Evolutionary conservation across 2,113 vertebrate species (phyloP), one percentile per base, ranked within the genome.

Genomic region (Psettodes erumei): DNA sequence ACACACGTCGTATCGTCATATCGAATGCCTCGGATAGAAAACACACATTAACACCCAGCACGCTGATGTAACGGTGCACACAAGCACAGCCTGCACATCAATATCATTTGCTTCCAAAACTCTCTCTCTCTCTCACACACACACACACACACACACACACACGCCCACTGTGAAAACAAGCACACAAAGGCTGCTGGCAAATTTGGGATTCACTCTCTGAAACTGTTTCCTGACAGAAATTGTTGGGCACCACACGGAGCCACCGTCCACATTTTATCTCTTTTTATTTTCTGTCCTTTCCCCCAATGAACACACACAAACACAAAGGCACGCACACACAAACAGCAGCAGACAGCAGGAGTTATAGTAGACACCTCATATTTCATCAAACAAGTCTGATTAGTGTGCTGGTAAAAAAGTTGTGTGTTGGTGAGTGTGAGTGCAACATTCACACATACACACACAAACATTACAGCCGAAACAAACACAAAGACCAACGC

Each of bases 311-410:
- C 59, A 81, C 48, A 71, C 50, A 60, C 53, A 56, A 71, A 61
- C 50, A 62, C 72, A 71, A 50, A 55, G 54, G 63, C 42, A 61
- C 68, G 35, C 33, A 59, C 40, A 77, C 45, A 69, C 66, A 64
- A 71, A 53, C 55, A 59, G 42, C 38, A 60, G 72, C 79, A 79
- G 64, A 68, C 83, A 75, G 68, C 71, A 80, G 60, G 70, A 88
- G 87, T 90, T 82, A 90, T 84, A 75, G 82, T 11, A 72, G 81
- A 86, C 77, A 82, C 27, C 68, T 62, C 78, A 66, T 88, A 81
- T 87, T 86, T 90, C 82, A 91, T 84, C 82, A 81, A 75, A 85
- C 37, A 67, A 45, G 65, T 81, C 79, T 89, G 91, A 91, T 90
- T 90, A 84, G 81, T 85, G 82, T 53, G 33, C 79, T 71, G 73